Base-by-base conservation (phyloP, 2,888 invertebrate genomes). In the Tenthredo distinguenda region DNA sequence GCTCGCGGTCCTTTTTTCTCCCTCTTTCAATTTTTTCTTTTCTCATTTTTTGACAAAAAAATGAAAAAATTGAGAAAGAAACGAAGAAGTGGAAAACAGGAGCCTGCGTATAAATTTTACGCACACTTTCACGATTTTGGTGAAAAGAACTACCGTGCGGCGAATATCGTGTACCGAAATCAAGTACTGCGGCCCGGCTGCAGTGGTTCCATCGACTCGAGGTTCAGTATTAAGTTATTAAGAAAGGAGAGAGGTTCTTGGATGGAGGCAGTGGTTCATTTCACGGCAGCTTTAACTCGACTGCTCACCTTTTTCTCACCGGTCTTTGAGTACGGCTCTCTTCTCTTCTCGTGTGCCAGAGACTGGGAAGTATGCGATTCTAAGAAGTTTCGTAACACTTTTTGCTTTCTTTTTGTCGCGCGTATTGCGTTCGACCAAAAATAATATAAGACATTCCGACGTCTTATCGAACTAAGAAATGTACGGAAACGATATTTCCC, bases 271-370 rank as follows among this genome's bases (percentile, higher is more conserved):
- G 50, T 84, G 84, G 71, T 86, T 87, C 85, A 88, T 88, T 88
- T 88, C 88, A 87, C 85, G 87, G 86, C 86, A 82, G 82, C 84
- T 87, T 88, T 85, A 86, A 87, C 86, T 87, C 86, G 76, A 81
- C 81, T 71, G 81, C 15, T 26, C n/a, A 65, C 83, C 62, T 68
- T 58, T 37, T 85, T 43, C 4, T 85, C 21, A 43, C n/a, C 43
- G 74, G 55, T 55, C 55, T 55, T 55, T n/a, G 55, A 55, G 55
- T n/a, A n/a, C n/a, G 26, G 26, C 26, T 26, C 26, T 26, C 26
- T n/a, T 55, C n/a, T 55, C 55, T 55, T 55, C n/a, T 55, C 15
- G 0, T n/a, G n/a, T n/a, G 1, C 26, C 26, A 26, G 47, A 55
- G 55, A 55, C 55, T n/a, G 5, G 55, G 55, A 18, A n/a, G n/a